A percentile compares a stretch with the other conserved stretches of the same genome.
These are phyloP conservation scores for Sinopyrophorus schimmeli DNA, from an alignment of 2,888 invertebrate species.

Conservation along the genomic window DNA sequence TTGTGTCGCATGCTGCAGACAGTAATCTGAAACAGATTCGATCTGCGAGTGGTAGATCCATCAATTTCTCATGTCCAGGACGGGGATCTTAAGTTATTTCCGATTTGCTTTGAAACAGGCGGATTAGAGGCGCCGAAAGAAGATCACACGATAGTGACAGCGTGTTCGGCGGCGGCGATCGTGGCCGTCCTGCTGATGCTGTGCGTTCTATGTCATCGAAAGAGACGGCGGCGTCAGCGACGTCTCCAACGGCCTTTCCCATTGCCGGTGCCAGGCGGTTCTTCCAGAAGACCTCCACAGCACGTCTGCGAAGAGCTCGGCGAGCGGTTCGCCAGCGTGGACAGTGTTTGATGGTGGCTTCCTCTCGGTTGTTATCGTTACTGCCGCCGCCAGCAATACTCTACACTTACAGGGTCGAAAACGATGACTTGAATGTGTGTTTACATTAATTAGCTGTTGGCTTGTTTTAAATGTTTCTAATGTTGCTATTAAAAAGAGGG, in stretches of 20 bases:
- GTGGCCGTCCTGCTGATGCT: conserved; percentile 55
- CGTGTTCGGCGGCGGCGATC: conserved; percentile 53
- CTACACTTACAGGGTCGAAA: conserved; percentile 47
- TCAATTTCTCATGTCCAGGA: background rate
- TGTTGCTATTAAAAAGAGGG: conserved; percentile 27
- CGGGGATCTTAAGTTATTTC: background rate
- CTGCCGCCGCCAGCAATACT: conserved; percentile 49
- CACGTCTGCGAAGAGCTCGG: conserved; percentile 62
- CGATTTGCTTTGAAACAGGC: conserved; percentile 41
- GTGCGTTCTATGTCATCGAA: conserved; percentile 62
- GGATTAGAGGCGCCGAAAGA: conserved; percentile 48
- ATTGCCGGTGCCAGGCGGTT: conserved; percentile 50
- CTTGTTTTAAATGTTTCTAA: conserved; percentile 29
- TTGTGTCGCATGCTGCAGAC: too few relatives aligned
- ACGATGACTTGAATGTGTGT: conserved; percentile 34
- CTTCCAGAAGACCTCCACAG: conserved; percentile 52
- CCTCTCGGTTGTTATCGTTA: conserved; percentile 33
- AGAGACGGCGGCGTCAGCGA: conserved; percentile 53
- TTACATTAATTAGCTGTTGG: conserved; percentile 29
- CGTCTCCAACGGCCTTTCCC: conserved; percentile 54
- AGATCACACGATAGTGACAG: conserved; percentile 49
- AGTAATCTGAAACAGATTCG: too few relatives aligned
- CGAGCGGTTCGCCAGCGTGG: conserved; percentile 61
- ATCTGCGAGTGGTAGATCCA: too few relatives aligned
- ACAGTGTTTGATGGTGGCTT: conserved; percentile 60